Evolutionary conservation across 2,888 invertebrate species (phyloP), one percentile per base, ranked within the genome.

Genomic region (Cosmorhoe ocellata): DNA sequence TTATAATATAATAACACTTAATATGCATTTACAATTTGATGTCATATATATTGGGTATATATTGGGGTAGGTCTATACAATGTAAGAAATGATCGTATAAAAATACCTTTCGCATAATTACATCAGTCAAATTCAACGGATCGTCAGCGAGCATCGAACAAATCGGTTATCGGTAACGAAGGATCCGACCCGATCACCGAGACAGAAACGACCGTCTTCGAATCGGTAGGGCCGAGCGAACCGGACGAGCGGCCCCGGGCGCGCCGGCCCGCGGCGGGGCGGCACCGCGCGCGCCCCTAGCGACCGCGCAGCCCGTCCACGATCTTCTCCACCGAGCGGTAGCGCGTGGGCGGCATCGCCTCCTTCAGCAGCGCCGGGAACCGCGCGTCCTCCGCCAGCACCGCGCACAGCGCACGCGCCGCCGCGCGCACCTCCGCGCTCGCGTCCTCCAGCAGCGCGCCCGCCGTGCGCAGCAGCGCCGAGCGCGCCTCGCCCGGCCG

Each of bases 371-470:
- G 90, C 59, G 93, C 93, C 43, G 94, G 93, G 79, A 98, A 98
- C 44, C 94, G 93, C 5, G 91, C 91, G 79, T 97, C 95, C 13
- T 92, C 91, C 43, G 94, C 92, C 34, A 98, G 85, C 42, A 92
- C 86, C 12, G 93, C 91, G 67, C 98, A 94, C 60, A 98, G 92
- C 45, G 93, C 92, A 69, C 97, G 95, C 1, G 96, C 96, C 75
- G 95, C 93, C 68, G 92, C 92, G 56, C 98, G 93, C 0, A 97
- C 95, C 60, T 98, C 97, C 18, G 96, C 92, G 74, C 94, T 95
- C 12, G 97, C 96, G 77, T 99, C 98, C 18, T 93, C 94, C 5
- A 97, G 84, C 56, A 98, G 92, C 73, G 95, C 95, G 0, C 97
- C 96, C 0, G 95, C 95, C 0, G 95, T 93, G 24, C 94, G 91